Percentiles rank a stretch among this genome's conserved stretches.
phyloP scores from a whole-genome alignment of 2,888 invertebrate genomes.

The Stenodema calcarata region DNA sequence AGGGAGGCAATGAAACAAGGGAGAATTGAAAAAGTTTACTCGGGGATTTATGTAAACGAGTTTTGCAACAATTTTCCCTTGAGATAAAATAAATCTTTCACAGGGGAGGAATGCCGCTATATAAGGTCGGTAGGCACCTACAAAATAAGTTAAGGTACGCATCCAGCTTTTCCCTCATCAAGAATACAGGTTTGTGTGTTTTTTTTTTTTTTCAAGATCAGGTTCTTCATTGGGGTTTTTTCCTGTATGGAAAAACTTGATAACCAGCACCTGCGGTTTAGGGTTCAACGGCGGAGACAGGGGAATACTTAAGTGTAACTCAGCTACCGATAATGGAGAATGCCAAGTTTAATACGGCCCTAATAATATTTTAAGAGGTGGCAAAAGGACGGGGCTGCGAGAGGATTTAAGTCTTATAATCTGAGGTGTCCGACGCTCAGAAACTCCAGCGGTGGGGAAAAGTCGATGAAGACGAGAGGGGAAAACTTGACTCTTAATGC shows the following conservation, averaged over 20 bases:
- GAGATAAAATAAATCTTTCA: conserved; percentile 19
- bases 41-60: conserved; percentile 39
- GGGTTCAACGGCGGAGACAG: conserved; percentile 25
- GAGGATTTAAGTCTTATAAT: not conserved
- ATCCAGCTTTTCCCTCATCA: not conserved
- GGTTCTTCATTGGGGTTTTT: not conserved
- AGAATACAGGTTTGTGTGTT: not conserved
- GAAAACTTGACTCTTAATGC: conserved; percentile 9
- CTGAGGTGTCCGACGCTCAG: not conserved
- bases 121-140: not conserved
- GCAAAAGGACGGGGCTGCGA: not conserved
- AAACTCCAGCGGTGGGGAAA: not conserved
- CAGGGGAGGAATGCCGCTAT: not conserved
- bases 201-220: not conserved
- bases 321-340: not conserved
- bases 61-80: conserved; percentile 23
- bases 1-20: not conserved
- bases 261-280: conserved; percentile 30
- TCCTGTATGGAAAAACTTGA: not conserved
- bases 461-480: not conserved
- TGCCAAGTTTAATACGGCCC: not conserved
- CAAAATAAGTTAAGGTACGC: not conserved
- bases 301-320: not conserved
- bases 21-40: conserved; percentile 26
- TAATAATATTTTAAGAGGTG: not conserved